Conservation (phyloP, 2,113 vertebrate genomes). For the Xerus inauris region DNA sequence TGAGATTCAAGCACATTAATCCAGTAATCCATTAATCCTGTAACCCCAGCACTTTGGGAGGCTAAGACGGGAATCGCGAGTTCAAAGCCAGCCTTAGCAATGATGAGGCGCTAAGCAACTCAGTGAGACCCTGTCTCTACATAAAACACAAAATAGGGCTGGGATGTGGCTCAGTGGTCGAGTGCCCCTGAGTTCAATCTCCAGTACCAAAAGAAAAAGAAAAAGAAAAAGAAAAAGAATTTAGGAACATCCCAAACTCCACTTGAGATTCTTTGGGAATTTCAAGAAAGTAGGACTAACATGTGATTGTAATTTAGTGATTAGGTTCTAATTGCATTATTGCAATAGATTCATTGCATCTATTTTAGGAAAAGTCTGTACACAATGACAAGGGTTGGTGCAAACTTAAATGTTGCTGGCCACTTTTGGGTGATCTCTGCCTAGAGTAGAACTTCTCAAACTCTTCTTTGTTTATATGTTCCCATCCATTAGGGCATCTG, state of each 20-base stretch:
- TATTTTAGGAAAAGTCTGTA: background rate
- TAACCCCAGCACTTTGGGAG: too few relatives aligned
- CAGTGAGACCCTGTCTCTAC: too few relatives aligned
- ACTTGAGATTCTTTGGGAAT: background rate
- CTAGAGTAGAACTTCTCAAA: background rate
- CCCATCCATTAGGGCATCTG: background rate
- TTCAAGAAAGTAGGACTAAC: background rate
- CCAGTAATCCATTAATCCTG: too few relatives aligned
- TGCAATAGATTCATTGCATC: too few relatives aligned
- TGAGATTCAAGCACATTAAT: background rate
- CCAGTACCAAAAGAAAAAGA: too few relatives aligned
- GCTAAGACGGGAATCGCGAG: too few relatives aligned
- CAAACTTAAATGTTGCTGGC: background rate
- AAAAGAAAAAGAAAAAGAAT: too few relatives aligned
- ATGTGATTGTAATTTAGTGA: background rate
- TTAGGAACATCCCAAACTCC: background rate
- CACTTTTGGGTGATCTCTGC: background rate
- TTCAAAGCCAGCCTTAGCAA: too few relatives aligned
- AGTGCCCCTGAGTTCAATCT: too few relatives aligned
- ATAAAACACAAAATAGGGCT: too few relatives aligned
- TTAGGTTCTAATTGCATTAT: background rate
- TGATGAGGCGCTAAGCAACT: too few relatives aligned
- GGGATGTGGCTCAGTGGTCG: too few relatives aligned
- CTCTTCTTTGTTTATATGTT: accelerated
- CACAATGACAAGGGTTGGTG: background rate